Evolutionary conservation across 2,797 vertebrate genomes (phyloP).

Genomic region (Rhinella marina): DNA sequence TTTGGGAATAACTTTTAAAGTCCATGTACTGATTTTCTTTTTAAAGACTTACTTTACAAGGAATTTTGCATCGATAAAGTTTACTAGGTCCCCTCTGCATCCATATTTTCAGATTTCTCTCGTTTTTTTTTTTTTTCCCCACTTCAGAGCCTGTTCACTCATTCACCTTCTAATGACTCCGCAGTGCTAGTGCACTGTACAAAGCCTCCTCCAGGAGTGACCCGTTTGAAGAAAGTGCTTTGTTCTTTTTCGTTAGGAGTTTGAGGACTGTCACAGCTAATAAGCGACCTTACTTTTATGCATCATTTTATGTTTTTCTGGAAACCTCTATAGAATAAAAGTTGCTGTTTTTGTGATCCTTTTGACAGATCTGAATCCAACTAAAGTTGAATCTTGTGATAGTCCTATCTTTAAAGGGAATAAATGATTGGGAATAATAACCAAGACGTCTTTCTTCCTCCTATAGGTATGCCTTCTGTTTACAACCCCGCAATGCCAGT

Average conservation of each 20-base stretch:
- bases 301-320: neutral
- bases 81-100: neutral
- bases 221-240: neutral
- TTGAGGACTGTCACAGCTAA: neutral
- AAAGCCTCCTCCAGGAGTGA: neutral
- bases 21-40: too few species aligned
- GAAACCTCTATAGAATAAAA: neutral
- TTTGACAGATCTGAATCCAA: neutral
- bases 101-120: too few species aligned
- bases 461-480: constrained; percentile 85
- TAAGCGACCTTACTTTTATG: neutral
- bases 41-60: neutral
- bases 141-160: neutral
- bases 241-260: neutral
- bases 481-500: constrained; percentile 92
- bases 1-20: too few species aligned
- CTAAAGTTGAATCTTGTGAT: neutral
- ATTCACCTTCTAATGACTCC: neutral
- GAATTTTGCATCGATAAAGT: neutral
- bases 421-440: neutral
- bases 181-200: neutral
- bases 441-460: neutral
- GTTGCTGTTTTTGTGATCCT: neutral
- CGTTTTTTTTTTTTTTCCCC: neutral
- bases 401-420: neutral